phyloP scores from a whole-genome alignment of 1,140 invertebrate species.

The Drosophila truncata region DNA sequence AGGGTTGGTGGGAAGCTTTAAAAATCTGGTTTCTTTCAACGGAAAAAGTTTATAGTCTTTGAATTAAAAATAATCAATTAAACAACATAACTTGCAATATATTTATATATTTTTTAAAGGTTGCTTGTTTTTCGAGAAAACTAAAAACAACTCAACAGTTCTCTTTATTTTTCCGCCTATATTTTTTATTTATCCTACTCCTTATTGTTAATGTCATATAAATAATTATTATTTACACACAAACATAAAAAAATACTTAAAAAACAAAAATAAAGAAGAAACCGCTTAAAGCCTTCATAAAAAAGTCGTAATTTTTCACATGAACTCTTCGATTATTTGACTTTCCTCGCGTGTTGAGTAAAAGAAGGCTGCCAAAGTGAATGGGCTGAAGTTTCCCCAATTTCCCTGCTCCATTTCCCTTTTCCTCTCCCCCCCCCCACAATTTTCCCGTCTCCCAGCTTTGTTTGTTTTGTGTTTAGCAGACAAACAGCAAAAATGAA shows the following conservation, averaged over 20 bases:
- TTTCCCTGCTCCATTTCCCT: conserved; percentile 10
- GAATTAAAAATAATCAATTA: too few species aligned
- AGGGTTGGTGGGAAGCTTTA: too few species aligned
- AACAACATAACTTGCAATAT: too few species aligned
- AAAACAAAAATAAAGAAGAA: not conserved
- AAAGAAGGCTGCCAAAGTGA: not conserved
- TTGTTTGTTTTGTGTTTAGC: conserved; percentile 79
- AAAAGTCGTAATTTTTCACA: conserved; percentile 32
- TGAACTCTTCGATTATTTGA: conserved; percentile 41
- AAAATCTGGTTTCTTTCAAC: too few species aligned
- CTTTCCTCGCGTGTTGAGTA: conserved; percentile 24
- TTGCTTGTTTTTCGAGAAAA: not conserved
- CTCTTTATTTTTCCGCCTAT: not conserved
- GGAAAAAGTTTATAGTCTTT: too few species aligned
- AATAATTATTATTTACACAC: conserved; percentile 3
- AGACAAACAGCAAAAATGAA: conserved; percentile 80
- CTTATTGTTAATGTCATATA: not conserved
- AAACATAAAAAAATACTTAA: not conserved
- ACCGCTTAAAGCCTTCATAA: conserved; percentile 1
- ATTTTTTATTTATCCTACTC: not conserved
- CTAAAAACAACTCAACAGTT: not conserved
- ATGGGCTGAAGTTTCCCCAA: conserved; percentile 25
- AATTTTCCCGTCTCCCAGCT: not conserved
- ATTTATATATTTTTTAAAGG: too few species aligned
- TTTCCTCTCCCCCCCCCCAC: not conserved